Evolutionary conservation across 2,888 invertebrate species (phyloP), one percentile per base, ranked within the genome.

Genomic region (Drosophila kambysellisi): DNA sequence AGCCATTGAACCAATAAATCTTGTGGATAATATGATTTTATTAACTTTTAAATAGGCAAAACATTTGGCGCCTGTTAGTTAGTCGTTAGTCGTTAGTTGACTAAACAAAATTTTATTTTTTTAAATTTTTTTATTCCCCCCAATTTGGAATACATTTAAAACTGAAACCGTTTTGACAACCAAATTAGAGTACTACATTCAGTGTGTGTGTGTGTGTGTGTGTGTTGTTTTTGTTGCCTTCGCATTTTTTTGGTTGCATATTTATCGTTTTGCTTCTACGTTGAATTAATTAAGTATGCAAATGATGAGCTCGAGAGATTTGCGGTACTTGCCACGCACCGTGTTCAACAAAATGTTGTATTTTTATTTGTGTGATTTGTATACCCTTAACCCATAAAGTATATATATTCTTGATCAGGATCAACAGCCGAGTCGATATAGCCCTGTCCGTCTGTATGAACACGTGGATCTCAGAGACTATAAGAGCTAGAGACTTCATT

Each of bases 291-390:
- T 87, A 89, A 88, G 48, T 85, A 87, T 87, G 87, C 83, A 87
- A 87, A 87, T 87, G 63, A 46, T 54, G 77, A 62, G 75, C 62
- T 73, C 77, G 68, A 76, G 67, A 70, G 76, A 67, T 87, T 82
- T 79, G 85, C 83, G 82, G 83, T 83, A 87, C 89, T 86, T 89
- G 86, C 89, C 89, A 89, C 88, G 82, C 89, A 89, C 88, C 82
- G 70, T 53, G 67, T 39, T 61, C 57, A 39, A 64, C 64, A 37
- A n/a, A 57, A 41, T 43, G 25, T 39, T 48, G 25, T 39, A 12
- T 46, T 39, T 5, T 20, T 12, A 17, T 20, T 41, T 65, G 20
- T 46, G 2, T 43, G 20, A 25, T 25, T 25, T 25, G 20, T 25
- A 25, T 25, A 25, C 20, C 20, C 20, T 25, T 25, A 25, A 25